These are phyloP conservation scores for Pseudomyrmex cubaensis DNA, from an alignment of 1,140 invertebrate genomes.

Conservation along the genomic window DNA sequence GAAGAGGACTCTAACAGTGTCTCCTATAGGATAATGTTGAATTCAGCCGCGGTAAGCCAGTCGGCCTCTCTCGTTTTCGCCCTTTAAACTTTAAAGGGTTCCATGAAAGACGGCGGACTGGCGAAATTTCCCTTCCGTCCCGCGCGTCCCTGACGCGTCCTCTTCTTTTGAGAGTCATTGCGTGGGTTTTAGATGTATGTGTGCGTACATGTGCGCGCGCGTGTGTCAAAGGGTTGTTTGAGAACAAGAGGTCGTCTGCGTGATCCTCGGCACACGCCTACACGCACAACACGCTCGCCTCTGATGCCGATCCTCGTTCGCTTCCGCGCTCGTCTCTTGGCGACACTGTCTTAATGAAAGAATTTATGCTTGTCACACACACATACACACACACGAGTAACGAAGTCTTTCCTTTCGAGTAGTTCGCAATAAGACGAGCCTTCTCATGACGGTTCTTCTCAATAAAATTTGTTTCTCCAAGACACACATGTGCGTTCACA, in stretches of 20 bases:
- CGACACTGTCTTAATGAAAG: slow-evolving; percentile 54
- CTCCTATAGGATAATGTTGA: background rate
- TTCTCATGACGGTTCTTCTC: background rate
- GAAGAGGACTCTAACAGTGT: background rate
- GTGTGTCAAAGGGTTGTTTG: slow-evolving; percentile 52
- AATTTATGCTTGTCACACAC: slow-evolving; percentile 52
- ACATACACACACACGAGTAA: slow-evolving; percentile 13
- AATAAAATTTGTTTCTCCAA: background rate
- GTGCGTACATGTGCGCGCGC: slow-evolving; percentile 3
- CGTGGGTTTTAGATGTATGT: slow-evolving; percentile 5
- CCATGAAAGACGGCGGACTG: slow-evolving; percentile 47
- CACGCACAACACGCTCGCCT: slow-evolving; percentile 23
- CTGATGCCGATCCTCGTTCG: background rate
- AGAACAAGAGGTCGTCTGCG: slow-evolving; percentile 36
- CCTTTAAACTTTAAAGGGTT: slow-evolving; percentile 71
- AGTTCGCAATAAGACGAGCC: no score
- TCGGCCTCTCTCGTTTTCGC: slow-evolving; percentile 43
- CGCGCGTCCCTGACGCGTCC: background rate
- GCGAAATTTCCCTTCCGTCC: slow-evolving; percentile 10
- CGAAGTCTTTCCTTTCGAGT: background rate
- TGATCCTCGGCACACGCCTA: slow-evolving; percentile 43
- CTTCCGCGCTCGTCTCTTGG: slow-evolving; percentile 24
- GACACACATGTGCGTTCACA: no score
- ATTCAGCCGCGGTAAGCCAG: slow-evolving; percentile 32
- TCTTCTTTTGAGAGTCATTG: background rate